These are phyloP conservation scores for Ennomos fuscantarius DNA, from an alignment of 2,888 invertebrate species.

Conservation along the genomic window DNA sequence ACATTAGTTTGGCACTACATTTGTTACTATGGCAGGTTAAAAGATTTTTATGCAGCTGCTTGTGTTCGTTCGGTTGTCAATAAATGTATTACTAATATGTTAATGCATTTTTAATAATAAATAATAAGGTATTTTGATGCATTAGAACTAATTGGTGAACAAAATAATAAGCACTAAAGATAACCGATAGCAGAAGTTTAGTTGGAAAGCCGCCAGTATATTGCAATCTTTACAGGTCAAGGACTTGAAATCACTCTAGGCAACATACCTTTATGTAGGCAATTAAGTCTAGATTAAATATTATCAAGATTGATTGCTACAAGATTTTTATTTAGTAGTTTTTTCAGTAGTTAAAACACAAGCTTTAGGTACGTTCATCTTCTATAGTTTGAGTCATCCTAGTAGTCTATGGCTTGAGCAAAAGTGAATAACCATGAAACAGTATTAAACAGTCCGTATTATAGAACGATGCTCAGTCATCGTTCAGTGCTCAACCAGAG, in stretches of 20 bases:
- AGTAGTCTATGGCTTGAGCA: too few relatives aligned
- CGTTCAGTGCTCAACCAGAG: too few relatives aligned
- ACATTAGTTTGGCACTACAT: not conserved
- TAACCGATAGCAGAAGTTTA: conserved; percentile 51
- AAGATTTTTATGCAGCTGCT: too few relatives aligned
- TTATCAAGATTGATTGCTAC: conserved; percentile 62
- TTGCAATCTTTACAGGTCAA: conserved; percentile 60
- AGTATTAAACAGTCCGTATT: too few relatives aligned
- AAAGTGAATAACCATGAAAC: too few relatives aligned
- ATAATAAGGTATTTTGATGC: conserved; percentile 6
- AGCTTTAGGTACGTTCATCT: too few relatives aligned
- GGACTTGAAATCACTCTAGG: conserved; percentile 51
- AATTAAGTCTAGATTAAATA: conserved; percentile 42
- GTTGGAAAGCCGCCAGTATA: conserved; percentile 63
- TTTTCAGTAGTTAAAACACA: too few relatives aligned
- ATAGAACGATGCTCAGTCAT: too few relatives aligned
- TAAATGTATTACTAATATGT: not conserved
- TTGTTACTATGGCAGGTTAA: not conserved
- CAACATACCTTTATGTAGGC: conserved; percentile 39
- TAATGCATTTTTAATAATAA: conserved; percentile 4
- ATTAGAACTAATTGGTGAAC: conserved; percentile 34
- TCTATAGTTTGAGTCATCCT: too few relatives aligned
- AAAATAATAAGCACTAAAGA: conserved; percentile 48
- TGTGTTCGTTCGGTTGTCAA: too few relatives aligned
- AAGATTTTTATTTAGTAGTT: too few relatives aligned